phyloP scores from a whole-genome alignment of 2,888 invertebrate species.

The Hypercompe scribonia region DNA sequence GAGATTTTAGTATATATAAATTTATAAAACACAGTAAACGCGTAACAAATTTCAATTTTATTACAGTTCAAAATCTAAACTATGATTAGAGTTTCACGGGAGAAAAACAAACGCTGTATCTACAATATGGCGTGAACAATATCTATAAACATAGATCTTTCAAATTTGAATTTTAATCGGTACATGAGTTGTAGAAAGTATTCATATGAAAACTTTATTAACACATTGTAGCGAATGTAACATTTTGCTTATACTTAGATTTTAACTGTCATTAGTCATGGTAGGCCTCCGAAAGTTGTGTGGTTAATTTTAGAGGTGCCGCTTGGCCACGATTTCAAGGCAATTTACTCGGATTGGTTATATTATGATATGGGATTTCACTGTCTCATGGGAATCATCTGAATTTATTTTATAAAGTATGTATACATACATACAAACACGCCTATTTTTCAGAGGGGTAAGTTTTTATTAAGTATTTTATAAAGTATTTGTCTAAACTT shows the following conservation, averaged over 20 bases:
- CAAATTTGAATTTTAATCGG: slow-evolving; percentile 1
- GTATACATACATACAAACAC: too few species aligned
- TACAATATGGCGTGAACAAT: neutral
- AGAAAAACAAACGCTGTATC: neutral
- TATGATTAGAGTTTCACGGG: neutral
- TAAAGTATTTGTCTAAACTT: too few species aligned
- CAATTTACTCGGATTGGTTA: neutral
- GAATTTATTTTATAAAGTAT: neutral
- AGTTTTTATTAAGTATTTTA: too few species aligned
- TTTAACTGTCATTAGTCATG: neutral
- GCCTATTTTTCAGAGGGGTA: too few species aligned
- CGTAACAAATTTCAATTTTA: too few species aligned
- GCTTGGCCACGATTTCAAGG: neutral
- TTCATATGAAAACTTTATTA: neutral
- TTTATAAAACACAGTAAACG: too few species aligned
- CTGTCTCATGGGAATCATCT: neutral
- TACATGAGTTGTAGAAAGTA: neutral
- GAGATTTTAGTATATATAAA: too few species aligned
- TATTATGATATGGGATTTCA: neutral
- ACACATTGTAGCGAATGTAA: slow-evolving; percentile 2
- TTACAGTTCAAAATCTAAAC: neutral
- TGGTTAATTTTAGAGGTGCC: neutral
- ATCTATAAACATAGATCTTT: neutral
- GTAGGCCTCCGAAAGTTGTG: slow-evolving; percentile 5
- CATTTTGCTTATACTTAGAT: neutral